Evolutionary conservation across 2,888 invertebrate species (phyloP).

Genomic region (Strigamia crassipes): DNA sequence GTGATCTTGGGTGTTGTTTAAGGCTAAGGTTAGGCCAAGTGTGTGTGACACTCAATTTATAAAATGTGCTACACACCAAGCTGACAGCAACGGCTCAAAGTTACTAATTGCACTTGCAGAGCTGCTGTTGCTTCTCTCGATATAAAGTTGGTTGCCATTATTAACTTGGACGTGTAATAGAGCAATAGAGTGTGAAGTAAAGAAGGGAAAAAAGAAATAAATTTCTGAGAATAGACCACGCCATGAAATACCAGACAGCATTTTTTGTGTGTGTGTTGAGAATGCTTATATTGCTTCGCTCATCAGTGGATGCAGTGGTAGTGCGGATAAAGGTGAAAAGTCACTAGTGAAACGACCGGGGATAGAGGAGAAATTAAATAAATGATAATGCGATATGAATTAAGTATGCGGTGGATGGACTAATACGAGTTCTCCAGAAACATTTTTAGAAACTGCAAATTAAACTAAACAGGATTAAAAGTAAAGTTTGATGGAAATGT

Average conservation of each 20-base stretch:
- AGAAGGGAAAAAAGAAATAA: not conserved
- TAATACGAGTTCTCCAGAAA: not conserved
- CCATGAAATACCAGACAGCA: conserved; percentile 11
- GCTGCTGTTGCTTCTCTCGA: conserved; percentile 21
- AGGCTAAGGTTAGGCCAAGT: conserved; percentile 4
- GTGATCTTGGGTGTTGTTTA: conserved; percentile 8
- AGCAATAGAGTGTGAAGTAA: not conserved
- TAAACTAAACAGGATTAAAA: not conserved
- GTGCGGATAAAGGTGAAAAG: conserved; percentile 10
- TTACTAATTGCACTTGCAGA: conserved; percentile 21
- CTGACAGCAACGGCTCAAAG: conserved; percentile 21
- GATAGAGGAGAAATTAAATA: not conserved
- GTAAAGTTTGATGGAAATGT: too few relatives aligned
- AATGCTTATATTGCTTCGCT: conserved; percentile 16
- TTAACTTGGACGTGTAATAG: conserved; percentile 21
- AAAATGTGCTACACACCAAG: conserved; percentile 16
- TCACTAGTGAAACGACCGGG: not conserved
- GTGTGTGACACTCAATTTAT: conserved; percentile 21
- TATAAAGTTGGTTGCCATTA: conserved; percentile 21
- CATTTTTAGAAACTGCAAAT: not conserved
- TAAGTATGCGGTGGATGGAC: too few relatives aligned
- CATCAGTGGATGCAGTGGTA: not conserved
- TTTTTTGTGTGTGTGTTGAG: not conserved
- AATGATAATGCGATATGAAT: conserved; percentile 4
- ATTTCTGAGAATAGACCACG: not conserved